Evolutionary conservation across 2,888 invertebrate species (phyloP).

Genomic region (Archips crataeganus): DNA sequence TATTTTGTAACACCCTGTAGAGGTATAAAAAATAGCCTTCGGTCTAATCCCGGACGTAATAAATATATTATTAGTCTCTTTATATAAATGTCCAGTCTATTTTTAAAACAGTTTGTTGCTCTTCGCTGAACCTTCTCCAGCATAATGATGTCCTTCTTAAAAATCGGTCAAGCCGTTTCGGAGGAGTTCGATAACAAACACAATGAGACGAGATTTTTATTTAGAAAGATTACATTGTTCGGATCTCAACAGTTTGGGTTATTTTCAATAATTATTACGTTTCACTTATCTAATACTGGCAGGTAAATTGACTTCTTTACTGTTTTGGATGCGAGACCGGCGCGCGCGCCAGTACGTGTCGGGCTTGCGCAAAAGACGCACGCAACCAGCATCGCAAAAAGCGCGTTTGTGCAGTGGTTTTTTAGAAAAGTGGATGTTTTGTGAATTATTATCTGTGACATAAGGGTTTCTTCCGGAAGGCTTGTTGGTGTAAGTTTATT

Average conservation of each 20-base stretch:
- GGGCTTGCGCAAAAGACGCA: constrained; percentile 13
- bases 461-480: constrained; percentile 3
- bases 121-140: no score
- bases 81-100: no score
- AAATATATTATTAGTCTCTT: no score
- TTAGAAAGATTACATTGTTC: no score
- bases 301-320: background rate
- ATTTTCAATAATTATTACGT: background rate
- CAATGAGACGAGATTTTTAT: no score
- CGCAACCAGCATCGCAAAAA: background rate
- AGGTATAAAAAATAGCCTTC: no score
- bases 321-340: background rate
- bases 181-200: no score
- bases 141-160: no score
- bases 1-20: no score
- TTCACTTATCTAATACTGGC: background rate
- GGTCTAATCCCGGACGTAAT: no score
- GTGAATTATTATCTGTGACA: constrained; percentile 25
- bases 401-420: constrained; percentile 7
- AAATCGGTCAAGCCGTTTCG: no score
- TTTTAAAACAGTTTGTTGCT: no score
- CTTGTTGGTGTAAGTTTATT: constrained; percentile 29
- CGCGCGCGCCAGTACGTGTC: constrained; percentile 10
- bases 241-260: background rate
- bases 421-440: constrained; percentile 13